These are phyloP conservation scores for Brenthis hecate DNA, from an alignment of 2,888 invertebrate species.

Conservation along the genomic window DNA sequence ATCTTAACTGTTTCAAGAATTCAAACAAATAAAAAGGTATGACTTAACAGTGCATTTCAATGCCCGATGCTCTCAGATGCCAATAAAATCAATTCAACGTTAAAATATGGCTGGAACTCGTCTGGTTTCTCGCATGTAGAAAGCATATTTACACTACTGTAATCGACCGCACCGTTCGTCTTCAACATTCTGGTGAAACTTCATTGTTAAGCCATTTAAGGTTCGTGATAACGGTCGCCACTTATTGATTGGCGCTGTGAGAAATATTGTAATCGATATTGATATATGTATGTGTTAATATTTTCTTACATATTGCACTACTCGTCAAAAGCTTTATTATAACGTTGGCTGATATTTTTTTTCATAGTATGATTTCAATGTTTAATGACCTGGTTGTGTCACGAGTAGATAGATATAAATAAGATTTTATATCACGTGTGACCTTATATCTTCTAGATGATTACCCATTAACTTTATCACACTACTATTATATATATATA, in stretches of 20 bases:
- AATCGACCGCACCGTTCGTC: slow-evolving; percentile 52
- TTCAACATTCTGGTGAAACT: slow-evolving; percentile 52
- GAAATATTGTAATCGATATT: slow-evolving; percentile 2
- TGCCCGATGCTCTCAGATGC: slow-evolving; percentile 23
- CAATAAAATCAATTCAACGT: slow-evolving; percentile 16
- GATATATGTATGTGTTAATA: neutral
- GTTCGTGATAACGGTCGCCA: slow-evolving; percentile 36
- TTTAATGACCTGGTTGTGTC: slow-evolving; percentile 25
- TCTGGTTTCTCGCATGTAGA: slow-evolving; percentile 39
- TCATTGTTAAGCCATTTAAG: slow-evolving; percentile 51
- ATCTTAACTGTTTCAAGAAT: slow-evolving; percentile 3
- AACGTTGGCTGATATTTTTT: no score
- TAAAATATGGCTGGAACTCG: slow-evolving; percentile 15
- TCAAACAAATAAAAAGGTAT: slow-evolving; percentile 14
- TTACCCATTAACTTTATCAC: neutral
- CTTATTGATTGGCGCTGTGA: slow-evolving; percentile 25
- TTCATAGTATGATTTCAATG: slow-evolving; percentile 19
- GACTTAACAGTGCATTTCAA: slow-evolving; percentile 28
- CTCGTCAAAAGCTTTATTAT: no score
- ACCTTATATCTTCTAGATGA: slow-evolving; percentile 11
- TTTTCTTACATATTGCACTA: no score
- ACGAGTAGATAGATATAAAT: neutral
- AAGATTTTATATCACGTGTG: slow-evolving; percentile 14
- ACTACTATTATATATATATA: neutral
- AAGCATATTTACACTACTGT: slow-evolving; percentile 51